Conservation (phyloP, 1,140 invertebrate species). For the Drosophila ambigua region DNA sequence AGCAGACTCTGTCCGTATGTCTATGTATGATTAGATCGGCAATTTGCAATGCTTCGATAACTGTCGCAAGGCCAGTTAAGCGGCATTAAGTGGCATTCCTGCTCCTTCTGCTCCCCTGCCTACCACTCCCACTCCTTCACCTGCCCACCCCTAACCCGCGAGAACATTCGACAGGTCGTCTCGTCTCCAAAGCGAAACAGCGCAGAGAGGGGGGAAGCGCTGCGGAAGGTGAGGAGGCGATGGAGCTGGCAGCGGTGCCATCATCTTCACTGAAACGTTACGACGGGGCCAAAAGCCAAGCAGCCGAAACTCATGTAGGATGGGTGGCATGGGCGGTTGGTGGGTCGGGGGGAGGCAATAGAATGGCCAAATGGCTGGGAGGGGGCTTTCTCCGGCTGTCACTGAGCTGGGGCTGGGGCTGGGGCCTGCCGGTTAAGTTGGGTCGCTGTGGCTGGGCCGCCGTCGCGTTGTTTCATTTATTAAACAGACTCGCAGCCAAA, state of each 20-base stretch:
- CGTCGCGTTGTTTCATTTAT: constrained; percentile 60
- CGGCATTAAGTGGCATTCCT: not conserved
- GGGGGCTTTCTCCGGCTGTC: constrained; percentile 50
- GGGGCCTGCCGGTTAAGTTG: constrained; percentile 5
- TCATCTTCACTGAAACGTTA: constrained; percentile 69
- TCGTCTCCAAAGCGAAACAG: no score
- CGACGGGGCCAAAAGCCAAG: constrained; percentile 68
- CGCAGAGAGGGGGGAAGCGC: no score
- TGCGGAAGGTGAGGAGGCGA: not conserved
- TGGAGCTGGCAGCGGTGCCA: constrained; percentile 17
- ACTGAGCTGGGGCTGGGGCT: constrained; percentile 1
- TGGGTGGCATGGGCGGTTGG: not conserved
- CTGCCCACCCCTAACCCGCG: not conserved
- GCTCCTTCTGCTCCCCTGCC: not conserved
- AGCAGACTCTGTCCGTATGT: constrained; percentile 1
- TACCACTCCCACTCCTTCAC: not conserved
- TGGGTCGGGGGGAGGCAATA: not conserved
- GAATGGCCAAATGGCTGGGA: not conserved
- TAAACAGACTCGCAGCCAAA: constrained; percentile 59
- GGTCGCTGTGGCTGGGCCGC: constrained; percentile 12
- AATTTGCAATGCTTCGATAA: constrained; percentile 81
- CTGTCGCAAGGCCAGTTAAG: constrained; percentile 62
- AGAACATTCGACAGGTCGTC: constrained; percentile 52
- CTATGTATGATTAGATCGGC: constrained; percentile 77
- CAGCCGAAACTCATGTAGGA: constrained; percentile 45